phyloP scores from a whole-genome alignment of 2,113 vertebrate species.

The Xyliphius kryptos region DNA sequence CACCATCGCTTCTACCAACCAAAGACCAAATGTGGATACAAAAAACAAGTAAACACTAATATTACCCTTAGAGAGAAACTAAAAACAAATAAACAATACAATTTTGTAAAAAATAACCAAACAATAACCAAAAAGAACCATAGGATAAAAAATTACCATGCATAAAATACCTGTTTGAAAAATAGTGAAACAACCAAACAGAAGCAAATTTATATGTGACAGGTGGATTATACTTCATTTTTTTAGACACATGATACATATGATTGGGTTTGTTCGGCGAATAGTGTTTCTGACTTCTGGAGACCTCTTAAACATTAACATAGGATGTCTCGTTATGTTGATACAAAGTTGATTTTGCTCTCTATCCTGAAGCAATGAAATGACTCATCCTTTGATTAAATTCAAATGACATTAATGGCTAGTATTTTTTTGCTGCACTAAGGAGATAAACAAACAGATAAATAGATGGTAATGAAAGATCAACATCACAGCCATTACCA shows the following conservation, averaged over 20 bases:
- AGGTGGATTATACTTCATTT: too few relatives aligned
- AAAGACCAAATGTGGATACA: too few relatives aligned
- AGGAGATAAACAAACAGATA: slow-evolving; percentile 37
- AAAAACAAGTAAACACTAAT: too few relatives aligned
- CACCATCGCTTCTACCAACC: too few relatives aligned
- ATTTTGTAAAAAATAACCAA: too few relatives aligned
- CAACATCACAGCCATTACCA: slow-evolving; percentile 38
- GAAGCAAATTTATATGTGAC: too few relatives aligned
- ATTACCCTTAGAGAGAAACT: too few relatives aligned
- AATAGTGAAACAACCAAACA: neutral
- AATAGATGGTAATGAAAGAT: slow-evolving; percentile 47
- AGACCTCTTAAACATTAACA: neutral
- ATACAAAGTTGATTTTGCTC: neutral
- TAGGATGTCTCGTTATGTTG: neutral
- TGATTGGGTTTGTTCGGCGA: neutral
- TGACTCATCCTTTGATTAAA: slow-evolving; percentile 21
- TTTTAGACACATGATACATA: too few relatives aligned
- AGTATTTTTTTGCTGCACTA: neutral
- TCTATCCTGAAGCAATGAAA: neutral
- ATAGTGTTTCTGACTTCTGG: neutral
- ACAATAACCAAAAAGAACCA: too few relatives aligned
- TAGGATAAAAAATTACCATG: neutral
- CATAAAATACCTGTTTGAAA: neutral
- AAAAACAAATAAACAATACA: too few relatives aligned
- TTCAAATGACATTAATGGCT: slow-evolving; percentile 29